These are phyloP conservation scores for Colinus virginianus DNA, from an alignment of 2,113 vertebrate species.

Conservation along the genomic window DNA sequence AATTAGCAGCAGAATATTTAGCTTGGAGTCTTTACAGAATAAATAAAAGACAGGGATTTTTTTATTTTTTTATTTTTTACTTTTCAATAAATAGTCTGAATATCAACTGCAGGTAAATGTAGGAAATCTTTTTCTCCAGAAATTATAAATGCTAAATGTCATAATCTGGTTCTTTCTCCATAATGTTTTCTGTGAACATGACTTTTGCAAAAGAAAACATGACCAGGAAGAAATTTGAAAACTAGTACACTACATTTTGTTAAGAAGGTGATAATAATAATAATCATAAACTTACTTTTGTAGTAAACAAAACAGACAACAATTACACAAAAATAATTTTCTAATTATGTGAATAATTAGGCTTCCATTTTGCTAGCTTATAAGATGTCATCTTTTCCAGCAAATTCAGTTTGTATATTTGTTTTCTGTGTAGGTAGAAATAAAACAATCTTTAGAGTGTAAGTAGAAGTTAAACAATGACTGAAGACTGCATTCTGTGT, in stretches of 20 bases:
- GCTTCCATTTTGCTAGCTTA: neutral
- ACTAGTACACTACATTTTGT: rapidly evolving
- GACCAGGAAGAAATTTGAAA: neutral
- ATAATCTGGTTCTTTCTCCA: neutral
- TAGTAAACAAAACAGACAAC: neutral
- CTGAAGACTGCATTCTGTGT: neutral
- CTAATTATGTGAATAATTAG: neutral
- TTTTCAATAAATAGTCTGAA: neutral
- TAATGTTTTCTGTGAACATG: neutral
- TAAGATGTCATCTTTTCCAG: neutral
- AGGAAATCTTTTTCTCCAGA: neutral
- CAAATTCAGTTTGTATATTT: neutral
- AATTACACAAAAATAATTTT: neutral
- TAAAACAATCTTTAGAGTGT: neutral
- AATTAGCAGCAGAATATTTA: neutral
- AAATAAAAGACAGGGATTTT: neutral
- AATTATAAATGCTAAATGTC: neutral
- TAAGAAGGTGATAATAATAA: neutral
- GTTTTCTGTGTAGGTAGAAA: neutral
- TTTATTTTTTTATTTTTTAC: neutral
- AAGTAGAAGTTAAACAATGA: neutral
- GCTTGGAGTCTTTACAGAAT: neutral
- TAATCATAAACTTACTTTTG: neutral
- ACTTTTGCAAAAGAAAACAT: neutral
- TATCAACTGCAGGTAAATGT: neutral